Evolutionary conservation across 2,888 invertebrate genomes (phyloP).

Genomic region (Tromatobia lineatoria): DNA sequence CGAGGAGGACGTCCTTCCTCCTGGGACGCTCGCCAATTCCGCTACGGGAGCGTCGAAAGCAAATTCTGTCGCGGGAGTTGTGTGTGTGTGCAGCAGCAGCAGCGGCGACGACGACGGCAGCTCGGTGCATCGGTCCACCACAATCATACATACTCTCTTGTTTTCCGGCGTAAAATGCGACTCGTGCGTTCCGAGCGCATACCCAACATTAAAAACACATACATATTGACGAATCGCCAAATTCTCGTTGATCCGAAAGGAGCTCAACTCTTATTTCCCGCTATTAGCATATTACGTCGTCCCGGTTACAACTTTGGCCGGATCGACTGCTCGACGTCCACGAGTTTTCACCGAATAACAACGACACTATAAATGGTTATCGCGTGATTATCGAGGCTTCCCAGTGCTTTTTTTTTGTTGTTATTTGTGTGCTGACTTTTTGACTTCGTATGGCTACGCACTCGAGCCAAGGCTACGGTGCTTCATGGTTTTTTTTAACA

Average conservation of each 20-base stretch:
- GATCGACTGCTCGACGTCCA: neutral
- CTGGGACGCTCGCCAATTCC: conserved; percentile 80
- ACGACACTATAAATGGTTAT: neutral
- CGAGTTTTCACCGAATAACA: conserved; percentile 7
- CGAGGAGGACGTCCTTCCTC: conserved; percentile 71
- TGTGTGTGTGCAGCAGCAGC: conserved; percentile 60
- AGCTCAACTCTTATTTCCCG: conserved; percentile 24
- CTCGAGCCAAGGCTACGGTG: neutral
- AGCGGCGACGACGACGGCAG: conserved; percentile 50
- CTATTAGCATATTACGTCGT: neutral
- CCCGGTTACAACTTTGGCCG: neutral
- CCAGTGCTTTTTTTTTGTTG: conserved; percentile 9
- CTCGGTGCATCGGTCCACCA: conserved; percentile 54
- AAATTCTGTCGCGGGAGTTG: conserved; percentile 32
- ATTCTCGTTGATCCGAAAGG: neutral
- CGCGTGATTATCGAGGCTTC: neutral
- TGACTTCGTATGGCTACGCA: neutral
- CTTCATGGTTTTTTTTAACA: neutral
- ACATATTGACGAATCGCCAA: conserved; percentile 41
- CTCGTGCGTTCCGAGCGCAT: conserved; percentile 54
- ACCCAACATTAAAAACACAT: conserved; percentile 52
- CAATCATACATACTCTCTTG: conserved; percentile 35
- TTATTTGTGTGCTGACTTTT: neutral
- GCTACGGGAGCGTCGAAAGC: conserved; percentile 68
- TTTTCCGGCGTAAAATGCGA: conserved; percentile 66